Evolutionary conservation across 1,140 invertebrate species (phyloP).

Genomic region (Drosophila cardini): DNA sequence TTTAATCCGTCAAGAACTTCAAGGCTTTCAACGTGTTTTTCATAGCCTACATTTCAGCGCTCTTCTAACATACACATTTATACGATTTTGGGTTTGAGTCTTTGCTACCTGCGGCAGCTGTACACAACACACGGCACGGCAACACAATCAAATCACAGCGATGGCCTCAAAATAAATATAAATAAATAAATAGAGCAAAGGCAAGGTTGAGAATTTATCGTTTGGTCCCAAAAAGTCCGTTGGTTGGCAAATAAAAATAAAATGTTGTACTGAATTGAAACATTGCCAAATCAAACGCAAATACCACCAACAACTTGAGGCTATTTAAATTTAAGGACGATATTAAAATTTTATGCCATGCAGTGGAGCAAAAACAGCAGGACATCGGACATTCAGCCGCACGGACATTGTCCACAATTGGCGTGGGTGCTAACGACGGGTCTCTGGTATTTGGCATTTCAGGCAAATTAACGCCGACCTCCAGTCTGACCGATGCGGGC

Average conservation of each 20-base stretch:
- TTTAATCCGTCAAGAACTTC: slow-evolving; percentile 24
- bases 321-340: slow-evolving; percentile 72
- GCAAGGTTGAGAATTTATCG: slow-evolving; percentile 58
- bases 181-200: slow-evolving; percentile 52
- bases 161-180: slow-evolving; percentile 72
- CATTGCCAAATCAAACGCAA: slow-evolving; percentile 64
- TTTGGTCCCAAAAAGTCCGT: slow-evolving; percentile 27
- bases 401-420: slow-evolving; percentile 20
- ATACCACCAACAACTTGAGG: slow-evolving; percentile 46
- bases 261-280: slow-evolving; percentile 53
- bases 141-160: slow-evolving; percentile 69
- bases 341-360: slow-evolving; percentile 70
- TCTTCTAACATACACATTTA: neutral
- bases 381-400: slow-evolving; percentile 39
- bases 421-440: slow-evolving; percentile 65
- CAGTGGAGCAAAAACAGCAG: slow-evolving; percentile 42
- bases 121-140: slow-evolving; percentile 23
- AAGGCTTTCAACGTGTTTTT: slow-evolving; percentile 11
- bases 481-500: neutral
- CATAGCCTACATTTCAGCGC: slow-evolving; percentile 25
- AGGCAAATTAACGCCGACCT: slow-evolving; percentile 53
- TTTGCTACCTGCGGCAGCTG: slow-evolving; percentile 8
- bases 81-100: neutral
- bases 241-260: slow-evolving; percentile 62
- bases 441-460: slow-evolving; percentile 55